phyloP scores from a whole-genome alignment of 2,888 invertebrate genomes.

The Andrena flavipes region DNA sequence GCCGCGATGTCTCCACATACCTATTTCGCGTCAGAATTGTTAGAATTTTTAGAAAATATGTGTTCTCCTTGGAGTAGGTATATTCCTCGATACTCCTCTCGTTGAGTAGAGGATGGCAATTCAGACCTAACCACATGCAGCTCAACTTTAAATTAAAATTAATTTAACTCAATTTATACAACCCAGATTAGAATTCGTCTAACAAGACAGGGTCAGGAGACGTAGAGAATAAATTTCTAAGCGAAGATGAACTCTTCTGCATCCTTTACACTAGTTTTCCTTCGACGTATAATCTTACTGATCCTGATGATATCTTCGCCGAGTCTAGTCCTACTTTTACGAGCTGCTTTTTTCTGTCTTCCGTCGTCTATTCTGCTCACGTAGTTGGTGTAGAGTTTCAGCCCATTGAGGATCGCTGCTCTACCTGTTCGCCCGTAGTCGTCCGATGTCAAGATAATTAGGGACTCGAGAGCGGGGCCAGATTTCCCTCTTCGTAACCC shows the following conservation, averaged over 20 bases:
- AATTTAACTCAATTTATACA: not conserved
- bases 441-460: slow-evolving; percentile 73
- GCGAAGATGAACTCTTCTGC: not conserved
- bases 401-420: slow-evolving; percentile 65
- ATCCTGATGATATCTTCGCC: not conserved
- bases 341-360: not conserved
- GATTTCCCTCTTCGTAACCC: slow-evolving; percentile 71
- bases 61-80: not conserved
- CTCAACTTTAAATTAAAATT: not conserved
- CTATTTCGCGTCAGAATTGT: not conserved
- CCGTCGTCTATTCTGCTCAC: not conserved
- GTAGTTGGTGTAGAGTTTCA: slow-evolving; percentile 7
- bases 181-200: not conserved
- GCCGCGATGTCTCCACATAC: no score
- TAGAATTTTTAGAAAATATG: not conserved
- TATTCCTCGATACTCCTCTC: not conserved
- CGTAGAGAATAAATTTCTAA: not conserved
- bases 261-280: not conserved
- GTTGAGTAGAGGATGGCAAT: not conserved
- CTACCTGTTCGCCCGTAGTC: slow-evolving; percentile 67
- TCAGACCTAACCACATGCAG: not conserved
- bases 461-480: slow-evolving; percentile 60
- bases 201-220: no score
- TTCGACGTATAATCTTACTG: no score
- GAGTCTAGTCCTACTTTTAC: not conserved